Percentiles rank a stretch among this genome's conserved stretches.
Evolutionary conservation across 2,888 invertebrate genomes (phyloP).

Genomic region (Stegophylla sp.): DNA sequence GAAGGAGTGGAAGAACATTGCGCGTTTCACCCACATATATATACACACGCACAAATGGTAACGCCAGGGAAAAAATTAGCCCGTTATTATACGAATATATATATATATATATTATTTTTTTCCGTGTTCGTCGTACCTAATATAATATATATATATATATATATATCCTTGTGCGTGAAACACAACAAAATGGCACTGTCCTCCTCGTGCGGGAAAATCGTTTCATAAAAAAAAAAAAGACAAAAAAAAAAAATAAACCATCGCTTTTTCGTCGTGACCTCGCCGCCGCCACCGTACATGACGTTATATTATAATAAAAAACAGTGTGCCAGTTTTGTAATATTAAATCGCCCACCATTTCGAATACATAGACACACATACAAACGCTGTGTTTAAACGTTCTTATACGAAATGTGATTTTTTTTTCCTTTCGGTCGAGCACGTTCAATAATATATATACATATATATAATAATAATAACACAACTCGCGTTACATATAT

Average conservation of each 20-base stretch:
- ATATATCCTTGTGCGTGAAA: not conserved
- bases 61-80: constrained; percentile 28
- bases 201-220: not conserved
- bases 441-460: not conserved
- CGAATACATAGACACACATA: no score
- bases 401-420: not conserved
- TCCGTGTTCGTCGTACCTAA: not conserved
- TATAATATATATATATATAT: not conserved
- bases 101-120: not conserved
- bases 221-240: not conserved
- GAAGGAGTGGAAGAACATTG: constrained; percentile 37
- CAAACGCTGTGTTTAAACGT: constrained; percentile 6
- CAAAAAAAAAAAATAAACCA: not conserved
- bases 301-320: not conserved
- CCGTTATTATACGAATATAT: constrained; percentile 39
- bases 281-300: not conserved
- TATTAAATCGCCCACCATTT: not conserved
- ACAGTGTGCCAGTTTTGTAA: not conserved
- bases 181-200: not conserved
- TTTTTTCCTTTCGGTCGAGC: not conserved
- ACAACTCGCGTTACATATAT: not conserved
- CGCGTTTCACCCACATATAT: constrained; percentile 10
- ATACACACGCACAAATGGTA: not conserved
- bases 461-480: not conserved
- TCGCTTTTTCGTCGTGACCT: not conserved